Percentiles rank a stretch among this genome's conserved stretches.
Conservation (phyloP, 2,113 vertebrate species). For the Acanthisitta chloris region DNA sequence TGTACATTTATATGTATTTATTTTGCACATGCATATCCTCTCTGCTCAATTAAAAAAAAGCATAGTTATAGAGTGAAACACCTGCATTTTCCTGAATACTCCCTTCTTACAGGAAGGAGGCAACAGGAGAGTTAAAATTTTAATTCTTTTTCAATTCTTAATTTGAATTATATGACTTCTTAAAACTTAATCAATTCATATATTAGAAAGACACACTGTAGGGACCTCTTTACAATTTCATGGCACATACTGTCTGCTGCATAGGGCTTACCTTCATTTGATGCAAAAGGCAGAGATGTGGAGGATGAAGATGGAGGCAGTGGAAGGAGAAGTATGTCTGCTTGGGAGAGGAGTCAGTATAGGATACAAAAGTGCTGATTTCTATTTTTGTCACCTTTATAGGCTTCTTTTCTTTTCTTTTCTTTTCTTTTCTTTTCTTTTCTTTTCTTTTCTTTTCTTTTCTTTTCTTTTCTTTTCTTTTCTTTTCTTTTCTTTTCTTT, state of each 20-base stretch:
- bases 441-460: background rate
- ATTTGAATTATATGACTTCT: background rate
- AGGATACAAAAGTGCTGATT: background rate
- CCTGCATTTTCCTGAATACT: background rate
- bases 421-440: background rate
- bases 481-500: background rate
- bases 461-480: background rate
- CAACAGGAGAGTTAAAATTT: background rate
- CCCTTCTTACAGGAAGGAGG: background rate
- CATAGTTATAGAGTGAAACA: background rate
- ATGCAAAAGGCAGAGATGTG: background rate
- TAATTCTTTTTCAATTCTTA: background rate
- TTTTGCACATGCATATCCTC: background rate
- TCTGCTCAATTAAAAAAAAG: background rate
- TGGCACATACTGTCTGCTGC: background rate
- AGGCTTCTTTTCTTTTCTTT: background rate
- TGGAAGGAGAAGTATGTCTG: accelerated
- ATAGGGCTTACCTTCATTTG: background rate
- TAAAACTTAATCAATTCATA: background rate
- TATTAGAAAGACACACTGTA: background rate
- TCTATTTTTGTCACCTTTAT: background rate
- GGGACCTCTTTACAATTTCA: background rate
- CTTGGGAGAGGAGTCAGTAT: background rate
- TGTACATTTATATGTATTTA: background rate
- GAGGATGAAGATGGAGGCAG: background rate